These are phyloP conservation scores for Coenonympha arcania DNA, from an alignment of 2,888 invertebrate genomes.

Conservation along the genomic window DNA sequence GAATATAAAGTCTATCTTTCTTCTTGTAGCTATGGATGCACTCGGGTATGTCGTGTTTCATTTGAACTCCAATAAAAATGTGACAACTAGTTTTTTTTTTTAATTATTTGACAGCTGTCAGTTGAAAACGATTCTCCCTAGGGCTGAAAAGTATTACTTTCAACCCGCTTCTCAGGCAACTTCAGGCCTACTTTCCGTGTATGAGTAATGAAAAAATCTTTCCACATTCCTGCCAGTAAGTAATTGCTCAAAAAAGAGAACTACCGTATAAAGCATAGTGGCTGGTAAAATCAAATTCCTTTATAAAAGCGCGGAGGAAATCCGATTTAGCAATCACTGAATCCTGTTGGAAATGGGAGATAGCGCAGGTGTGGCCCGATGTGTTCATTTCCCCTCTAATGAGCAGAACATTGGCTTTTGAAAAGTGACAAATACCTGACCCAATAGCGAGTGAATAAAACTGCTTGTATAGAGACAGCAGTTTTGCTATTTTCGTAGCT, in stretches of 20 bases:
- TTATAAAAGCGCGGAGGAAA: slow-evolving; percentile 12
- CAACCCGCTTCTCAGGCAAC: too few relatives aligned
- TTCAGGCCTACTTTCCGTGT: too few relatives aligned
- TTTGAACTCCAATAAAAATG: too few relatives aligned
- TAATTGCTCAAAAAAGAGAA: background rate
- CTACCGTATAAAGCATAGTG: background rate
- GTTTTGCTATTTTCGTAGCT: background rate
- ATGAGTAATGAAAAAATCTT: too few relatives aligned
- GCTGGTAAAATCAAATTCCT: slow-evolving; percentile 14
- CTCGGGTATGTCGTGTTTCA: too few relatives aligned
- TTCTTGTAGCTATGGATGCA: too few relatives aligned
- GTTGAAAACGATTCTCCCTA: too few relatives aligned
- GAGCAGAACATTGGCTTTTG: slow-evolving; percentile 10
- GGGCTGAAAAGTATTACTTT: too few relatives aligned
- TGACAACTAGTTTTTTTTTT: too few relatives aligned
- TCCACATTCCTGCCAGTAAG: too few relatives aligned
- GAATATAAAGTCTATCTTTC: too few relatives aligned
- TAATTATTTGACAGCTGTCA: too few relatives aligned
- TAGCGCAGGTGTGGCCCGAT: slow-evolving; percentile 15
- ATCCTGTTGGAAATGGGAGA: slow-evolving; percentile 18
- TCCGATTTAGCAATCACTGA: slow-evolving; percentile 15
- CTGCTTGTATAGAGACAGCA: background rate
- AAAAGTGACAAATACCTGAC: slow-evolving; percentile 6
- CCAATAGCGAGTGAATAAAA: background rate
- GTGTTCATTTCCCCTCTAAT: slow-evolving; percentile 16